Conservation (phyloP, 1,140 invertebrate species). For the Rhagoletis pomonella region DNA sequence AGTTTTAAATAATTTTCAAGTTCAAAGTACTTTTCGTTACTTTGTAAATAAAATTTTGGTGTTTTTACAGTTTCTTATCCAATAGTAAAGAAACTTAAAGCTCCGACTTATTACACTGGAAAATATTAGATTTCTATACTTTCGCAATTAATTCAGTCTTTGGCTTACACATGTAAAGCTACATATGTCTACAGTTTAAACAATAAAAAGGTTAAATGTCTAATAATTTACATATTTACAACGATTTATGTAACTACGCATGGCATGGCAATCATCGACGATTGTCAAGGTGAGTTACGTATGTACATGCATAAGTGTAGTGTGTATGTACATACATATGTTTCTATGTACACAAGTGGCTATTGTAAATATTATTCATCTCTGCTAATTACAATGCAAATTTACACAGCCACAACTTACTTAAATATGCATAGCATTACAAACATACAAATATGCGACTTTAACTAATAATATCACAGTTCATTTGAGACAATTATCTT, state of each 20-base stretch:
- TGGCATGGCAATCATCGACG: neutral
- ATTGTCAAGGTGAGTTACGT: neutral
- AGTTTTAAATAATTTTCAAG: constrained; percentile 4
- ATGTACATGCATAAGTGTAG: neutral
- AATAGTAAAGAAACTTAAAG: neutral
- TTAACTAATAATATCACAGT: constrained; percentile 55
- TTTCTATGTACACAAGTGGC: neutral
- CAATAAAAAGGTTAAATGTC: no score
- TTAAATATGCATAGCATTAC: neutral
- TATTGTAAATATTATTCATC: neutral
- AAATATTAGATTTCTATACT: constrained; percentile 23
- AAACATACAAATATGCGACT: neutral
- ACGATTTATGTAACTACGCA: neutral
- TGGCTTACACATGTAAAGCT: neutral
- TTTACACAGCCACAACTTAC: neutral
- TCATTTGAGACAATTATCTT: constrained; percentile 34
- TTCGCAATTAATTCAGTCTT: constrained; percentile 46
- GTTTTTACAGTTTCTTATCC: no score
- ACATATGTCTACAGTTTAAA: no score
- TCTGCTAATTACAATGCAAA: neutral
- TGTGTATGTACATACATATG: neutral
- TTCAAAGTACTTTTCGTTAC: neutral
- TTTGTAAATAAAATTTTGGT: constrained; percentile 8
- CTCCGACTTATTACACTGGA: constrained; percentile 30
- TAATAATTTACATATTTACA: neutral